Base-by-base conservation (phyloP, 2,113 vertebrate species). In the Parus major region DNA sequence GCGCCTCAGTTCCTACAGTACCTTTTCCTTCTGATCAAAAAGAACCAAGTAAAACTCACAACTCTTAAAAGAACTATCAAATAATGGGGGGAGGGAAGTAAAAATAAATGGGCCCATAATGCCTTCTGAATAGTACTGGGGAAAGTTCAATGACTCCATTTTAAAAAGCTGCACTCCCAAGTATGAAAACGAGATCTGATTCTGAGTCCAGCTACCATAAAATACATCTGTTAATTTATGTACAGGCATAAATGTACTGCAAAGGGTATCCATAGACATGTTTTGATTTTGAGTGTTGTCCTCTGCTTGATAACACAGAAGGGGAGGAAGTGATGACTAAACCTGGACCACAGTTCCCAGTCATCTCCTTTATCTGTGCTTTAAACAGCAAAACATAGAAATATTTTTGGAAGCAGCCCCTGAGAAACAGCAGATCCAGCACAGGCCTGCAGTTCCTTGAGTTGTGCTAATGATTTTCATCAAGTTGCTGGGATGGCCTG, bases 21-120 rank as follows among this genome's bases (percentile, higher is more conserved):
- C 89, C 82, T 82, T 90, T 88, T 83, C 82, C 49, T 94, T n/a
- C 90, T 93, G 95, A 96, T 97, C 96, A 95, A 96, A 97, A 96
- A 82, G 59, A 93, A 87, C 81, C 50, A 46, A 90, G 92, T 63
- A 91, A 95, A 96, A 87, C 92, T 93, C 22, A 44, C 47, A 91
- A 73, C 89, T 95, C 95, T 92, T 90, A 94, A 96, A 94, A 93
- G 88, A 94, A 69, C 39, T 95, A 95, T 97, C 95, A 96, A 94
- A 97, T 96, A 97, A 97, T 95, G 90, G 92, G 91, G 77, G 94
- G 95, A 96, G 94, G 60, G 90, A 86, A 63, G 91, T 59, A 66
- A 91, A 97, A 96, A 95, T 79, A 96, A 84, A 83, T 82, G 73
- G 78, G 49, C 47, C 31, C 65, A 23, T 92, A 77, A 94, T 55